phyloP scores from a whole-genome alignment of 2,888 invertebrate species.

The Hemicrepidius hirtus region DNA sequence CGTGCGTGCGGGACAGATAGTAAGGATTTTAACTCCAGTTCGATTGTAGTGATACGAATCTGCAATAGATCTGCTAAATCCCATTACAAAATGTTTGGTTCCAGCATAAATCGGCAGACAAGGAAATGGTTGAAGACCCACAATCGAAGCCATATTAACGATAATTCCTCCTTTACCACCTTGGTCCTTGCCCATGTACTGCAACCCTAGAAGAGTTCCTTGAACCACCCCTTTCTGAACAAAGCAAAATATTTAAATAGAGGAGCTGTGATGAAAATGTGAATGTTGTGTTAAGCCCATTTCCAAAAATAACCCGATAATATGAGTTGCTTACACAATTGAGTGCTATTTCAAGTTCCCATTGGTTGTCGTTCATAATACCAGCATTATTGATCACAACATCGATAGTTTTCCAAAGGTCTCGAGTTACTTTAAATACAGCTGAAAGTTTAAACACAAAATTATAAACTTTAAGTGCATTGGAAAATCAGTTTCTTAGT shows the following conservation, averaged over 20 bases:
- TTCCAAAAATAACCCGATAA: constrained; percentile 12
- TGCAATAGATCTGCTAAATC: constrained; percentile 72
- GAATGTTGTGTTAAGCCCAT: background rate
- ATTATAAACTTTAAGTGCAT: too few relatives aligned
- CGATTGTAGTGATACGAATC: constrained; percentile 61
- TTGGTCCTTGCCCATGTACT: constrained; percentile 76
- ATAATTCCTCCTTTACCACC: constrained; percentile 78
- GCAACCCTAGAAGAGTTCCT: constrained; percentile 73
- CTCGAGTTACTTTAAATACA: constrained; percentile 11
- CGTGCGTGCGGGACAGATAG: constrained; percentile 60
- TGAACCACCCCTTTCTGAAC: constrained; percentile 55
- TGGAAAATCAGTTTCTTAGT: too few relatives aligned
- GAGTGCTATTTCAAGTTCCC: constrained; percentile 81
- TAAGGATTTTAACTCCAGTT: constrained; percentile 45
- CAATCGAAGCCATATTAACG: constrained; percentile 78
- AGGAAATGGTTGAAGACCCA: constrained; percentile 74
- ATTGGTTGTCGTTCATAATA: constrained; percentile 73
- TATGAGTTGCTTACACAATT: constrained; percentile 69
- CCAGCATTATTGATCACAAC: constrained; percentile 72
- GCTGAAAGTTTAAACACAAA: constrained; percentile 17
- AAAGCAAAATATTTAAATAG: background rate
- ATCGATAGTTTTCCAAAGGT: constrained; percentile 53
- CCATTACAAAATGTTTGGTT: constrained; percentile 74
- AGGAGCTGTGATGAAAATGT: too few relatives aligned
- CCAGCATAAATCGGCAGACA: constrained; percentile 76